Evolutionary conservation across 2,888 invertebrate genomes (phyloP).

Genomic region (Erannis defoliaria): DNA sequence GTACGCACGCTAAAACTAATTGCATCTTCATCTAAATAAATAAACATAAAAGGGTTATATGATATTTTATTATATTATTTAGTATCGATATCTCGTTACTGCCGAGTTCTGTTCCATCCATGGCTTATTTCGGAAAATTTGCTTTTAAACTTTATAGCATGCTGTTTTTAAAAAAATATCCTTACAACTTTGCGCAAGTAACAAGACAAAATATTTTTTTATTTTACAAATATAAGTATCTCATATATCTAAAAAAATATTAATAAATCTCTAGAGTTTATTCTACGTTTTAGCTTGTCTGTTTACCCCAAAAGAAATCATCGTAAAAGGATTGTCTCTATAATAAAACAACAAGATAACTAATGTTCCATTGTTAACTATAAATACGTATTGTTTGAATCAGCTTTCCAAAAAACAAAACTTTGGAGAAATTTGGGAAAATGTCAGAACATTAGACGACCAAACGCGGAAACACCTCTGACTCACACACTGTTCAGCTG

Average conservation of each 20-base stretch:
- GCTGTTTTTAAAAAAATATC: too few relatives aligned
- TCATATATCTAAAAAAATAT: neutral
- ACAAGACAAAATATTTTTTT: too few relatives aligned
- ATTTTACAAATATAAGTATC: too few relatives aligned
- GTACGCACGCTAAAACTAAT: too few relatives aligned
- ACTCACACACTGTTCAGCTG: conserved; percentile 22
- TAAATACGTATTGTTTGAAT: conserved; percentile 3
- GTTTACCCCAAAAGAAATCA: neutral
- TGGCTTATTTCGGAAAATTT: too few relatives aligned
- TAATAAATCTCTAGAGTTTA: neutral
- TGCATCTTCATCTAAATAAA: neutral
- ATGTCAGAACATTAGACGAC: neutral
- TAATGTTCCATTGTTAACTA: conserved; percentile 3
- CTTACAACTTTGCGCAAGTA: too few relatives aligned
- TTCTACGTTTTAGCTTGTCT: neutral
- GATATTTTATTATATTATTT: too few relatives aligned
- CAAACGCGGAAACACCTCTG: conserved; percentile 25
- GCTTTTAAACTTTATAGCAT: too few relatives aligned
- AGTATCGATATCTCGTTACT: too few relatives aligned
- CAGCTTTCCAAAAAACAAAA: conserved; percentile 8
- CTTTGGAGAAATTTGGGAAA: conserved; percentile 3
- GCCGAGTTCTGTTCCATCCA: too few relatives aligned
- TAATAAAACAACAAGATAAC: neutral
- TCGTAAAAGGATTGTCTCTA: neutral
- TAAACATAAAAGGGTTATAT: too few relatives aligned